phyloP scores from a whole-genome alignment of 2,113 vertebrate species.

The Tricholaema leucomelas region DNA sequence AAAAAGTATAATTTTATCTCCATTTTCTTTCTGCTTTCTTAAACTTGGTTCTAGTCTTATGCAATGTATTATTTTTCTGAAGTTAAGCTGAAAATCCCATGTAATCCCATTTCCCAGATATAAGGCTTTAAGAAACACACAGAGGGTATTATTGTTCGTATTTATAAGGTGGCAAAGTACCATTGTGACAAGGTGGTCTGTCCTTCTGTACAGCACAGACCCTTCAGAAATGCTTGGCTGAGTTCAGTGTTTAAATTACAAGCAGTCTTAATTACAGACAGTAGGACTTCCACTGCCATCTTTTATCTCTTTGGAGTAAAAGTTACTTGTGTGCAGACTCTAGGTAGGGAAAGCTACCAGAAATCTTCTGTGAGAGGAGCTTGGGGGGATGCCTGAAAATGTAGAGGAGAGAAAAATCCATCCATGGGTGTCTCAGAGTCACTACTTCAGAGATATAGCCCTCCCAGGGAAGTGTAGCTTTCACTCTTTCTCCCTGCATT shows the following conservation, averaged over 20 bases:
- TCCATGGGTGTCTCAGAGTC: background rate
- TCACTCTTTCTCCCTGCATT: background rate
- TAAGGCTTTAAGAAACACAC: background rate
- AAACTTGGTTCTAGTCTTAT: background rate
- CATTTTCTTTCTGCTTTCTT: background rate
- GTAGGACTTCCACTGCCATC: too few species aligned
- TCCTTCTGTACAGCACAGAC: background rate
- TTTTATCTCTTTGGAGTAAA: background rate
- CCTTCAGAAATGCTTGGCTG: background rate
- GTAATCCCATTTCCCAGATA: rapidly evolving
- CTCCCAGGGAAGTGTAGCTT: background rate
- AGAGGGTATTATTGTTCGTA: background rate
- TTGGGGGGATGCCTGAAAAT: background rate
- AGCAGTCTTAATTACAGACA: background rate
- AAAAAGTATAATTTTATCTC: background rate
- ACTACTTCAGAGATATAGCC: background rate
- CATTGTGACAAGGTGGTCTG: background rate
- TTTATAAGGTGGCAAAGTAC: background rate
- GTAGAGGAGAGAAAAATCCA: background rate
- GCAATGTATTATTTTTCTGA: background rate
- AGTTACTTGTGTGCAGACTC: background rate
- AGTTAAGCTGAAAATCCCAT: background rate
- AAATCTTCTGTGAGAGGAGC: background rate
- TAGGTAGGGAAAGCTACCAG: background rate
- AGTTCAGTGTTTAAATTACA: background rate